These are phyloP conservation scores for Gambusia yucatana DNA, from an alignment of 2,797 vertebrate species.

Conservation along the genomic window DNA sequence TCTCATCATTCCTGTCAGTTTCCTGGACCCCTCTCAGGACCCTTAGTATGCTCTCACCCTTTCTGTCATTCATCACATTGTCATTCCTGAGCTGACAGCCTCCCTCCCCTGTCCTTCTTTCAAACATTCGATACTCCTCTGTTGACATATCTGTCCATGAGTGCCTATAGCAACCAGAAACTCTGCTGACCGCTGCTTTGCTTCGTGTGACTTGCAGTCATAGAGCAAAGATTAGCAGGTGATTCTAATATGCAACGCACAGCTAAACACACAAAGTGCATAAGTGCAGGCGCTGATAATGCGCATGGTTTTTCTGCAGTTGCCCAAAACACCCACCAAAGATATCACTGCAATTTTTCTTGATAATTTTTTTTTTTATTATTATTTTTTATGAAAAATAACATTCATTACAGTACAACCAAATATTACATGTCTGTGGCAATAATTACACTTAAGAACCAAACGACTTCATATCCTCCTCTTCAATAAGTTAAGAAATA, in stretches of 20 bases:
- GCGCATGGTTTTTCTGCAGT: neutral
- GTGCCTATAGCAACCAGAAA: constrained; percentile 70
- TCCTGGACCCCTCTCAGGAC: constrained; percentile 24
- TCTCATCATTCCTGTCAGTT: constrained; percentile 16
- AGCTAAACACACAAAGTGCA: neutral
- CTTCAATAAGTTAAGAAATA: constrained; percentile 84
- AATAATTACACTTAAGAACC: constrained; percentile 80
- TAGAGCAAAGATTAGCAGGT: constrained; percentile 30
- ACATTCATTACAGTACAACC: constrained; percentile 80
- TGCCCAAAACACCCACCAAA: neutral
- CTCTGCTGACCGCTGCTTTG: constrained; percentile 62
- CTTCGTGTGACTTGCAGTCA: constrained; percentile 46
- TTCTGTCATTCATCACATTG: constrained; percentile 49
- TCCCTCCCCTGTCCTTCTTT: constrained; percentile 68
- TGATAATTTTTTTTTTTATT: constrained; percentile 62
- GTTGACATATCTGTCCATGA: constrained; percentile 63
- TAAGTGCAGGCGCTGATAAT: neutral
- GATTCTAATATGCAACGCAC: constrained; percentile 7
- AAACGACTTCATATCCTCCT: constrained; percentile 62
- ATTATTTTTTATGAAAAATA: constrained; percentile 83
- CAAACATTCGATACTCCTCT: constrained; percentile 75
- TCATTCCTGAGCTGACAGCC: constrained; percentile 61
- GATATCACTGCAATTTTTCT: constrained; percentile 19
- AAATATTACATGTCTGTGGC: constrained; percentile 73
- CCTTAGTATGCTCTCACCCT: constrained; percentile 28